Evolutionary conservation across 2,113 vertebrate genomes (phyloP), one percentile per base, ranked within the genome.

Genomic region (Peromyscus californicus): DNA sequence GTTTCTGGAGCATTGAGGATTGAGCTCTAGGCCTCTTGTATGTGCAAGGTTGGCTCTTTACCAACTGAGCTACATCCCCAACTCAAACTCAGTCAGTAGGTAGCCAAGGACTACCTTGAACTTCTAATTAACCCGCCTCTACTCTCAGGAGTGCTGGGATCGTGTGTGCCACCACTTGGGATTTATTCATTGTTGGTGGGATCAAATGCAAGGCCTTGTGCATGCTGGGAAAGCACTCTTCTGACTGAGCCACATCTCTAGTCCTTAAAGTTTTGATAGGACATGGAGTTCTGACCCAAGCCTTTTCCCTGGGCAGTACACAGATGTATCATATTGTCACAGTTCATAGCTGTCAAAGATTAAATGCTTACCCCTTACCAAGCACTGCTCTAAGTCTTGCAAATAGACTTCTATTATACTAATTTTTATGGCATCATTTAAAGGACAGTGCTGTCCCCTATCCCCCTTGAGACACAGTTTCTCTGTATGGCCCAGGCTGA

Each of bases 221-320:
- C 39, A 11, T 29, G 1, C 26, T 15, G 36, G 36, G 33, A 36
- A 83, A 59, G 54, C 21, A 15, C 21, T 83, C 29, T 70, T 54
- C 48, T 36, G 33, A 10, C 31, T n/a, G 45, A 70, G 54, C 42
- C 45, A n/a, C 36, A 51, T 36, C 29, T 51, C 65, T 6, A n/a
- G 65, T 8, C 45, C 42, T n/a, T 69, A 70, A 42, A 82, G 88
- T 94, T 79, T 65, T 95, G 72, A 9, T 83, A 94, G 92, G 42
- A 94, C 33, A 24, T 57, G 26, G 48, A 48, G 3, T 80, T 85
- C 57, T 74, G 39, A 89, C 12, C 36, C 13, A 75, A 42, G 24
- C 74, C 29, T 17, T 83, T 76, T 63, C 61, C 48, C 88, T 15
- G 31, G 42, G 74, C 82, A 31, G 74, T 31, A 70, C 29, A 57